A percentile compares a stretch with the other conserved stretches of the same genome.
Evolutionary conservation across 2,113 vertebrate species (phyloP).

Genomic region (Sclerurus mexicanus): DNA sequence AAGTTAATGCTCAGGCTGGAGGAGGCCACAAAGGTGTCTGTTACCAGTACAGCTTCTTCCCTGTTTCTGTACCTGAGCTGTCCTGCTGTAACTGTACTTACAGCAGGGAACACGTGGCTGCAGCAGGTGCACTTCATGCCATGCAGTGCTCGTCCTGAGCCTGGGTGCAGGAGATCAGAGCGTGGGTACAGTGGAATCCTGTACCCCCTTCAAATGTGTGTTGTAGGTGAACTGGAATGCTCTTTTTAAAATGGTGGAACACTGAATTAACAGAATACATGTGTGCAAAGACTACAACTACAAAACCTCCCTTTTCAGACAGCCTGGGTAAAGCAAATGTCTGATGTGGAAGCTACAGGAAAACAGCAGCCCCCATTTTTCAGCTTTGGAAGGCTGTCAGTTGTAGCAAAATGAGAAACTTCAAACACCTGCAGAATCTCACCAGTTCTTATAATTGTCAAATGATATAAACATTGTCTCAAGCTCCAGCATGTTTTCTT

Average conservation of each 20-base stretch:
- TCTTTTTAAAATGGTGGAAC: neutral
- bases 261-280: neutral
- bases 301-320: neutral
- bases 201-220: neutral
- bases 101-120: neutral
- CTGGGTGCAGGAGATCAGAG: neutral
- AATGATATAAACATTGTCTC: neutral
- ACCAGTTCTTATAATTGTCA: neutral
- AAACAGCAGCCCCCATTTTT: neutral
- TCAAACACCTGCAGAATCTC: neutral
- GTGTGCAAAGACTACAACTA: neutral
- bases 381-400: neutral
- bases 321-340: neutral
- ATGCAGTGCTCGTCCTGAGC: neutral
- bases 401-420: conserved; percentile 13
- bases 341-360: neutral
- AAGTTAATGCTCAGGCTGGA: neutral
- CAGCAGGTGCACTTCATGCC: neutral
- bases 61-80: neutral
- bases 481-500: conserved; percentile 9
- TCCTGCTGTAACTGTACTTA: neutral
- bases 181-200: neutral
- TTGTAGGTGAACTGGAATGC: conserved; percentile 44
- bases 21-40: neutral
- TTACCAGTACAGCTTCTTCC: neutral